Conservation (phyloP, 2,113 vertebrate genomes). For the Cynocephalus volans region DNA sequence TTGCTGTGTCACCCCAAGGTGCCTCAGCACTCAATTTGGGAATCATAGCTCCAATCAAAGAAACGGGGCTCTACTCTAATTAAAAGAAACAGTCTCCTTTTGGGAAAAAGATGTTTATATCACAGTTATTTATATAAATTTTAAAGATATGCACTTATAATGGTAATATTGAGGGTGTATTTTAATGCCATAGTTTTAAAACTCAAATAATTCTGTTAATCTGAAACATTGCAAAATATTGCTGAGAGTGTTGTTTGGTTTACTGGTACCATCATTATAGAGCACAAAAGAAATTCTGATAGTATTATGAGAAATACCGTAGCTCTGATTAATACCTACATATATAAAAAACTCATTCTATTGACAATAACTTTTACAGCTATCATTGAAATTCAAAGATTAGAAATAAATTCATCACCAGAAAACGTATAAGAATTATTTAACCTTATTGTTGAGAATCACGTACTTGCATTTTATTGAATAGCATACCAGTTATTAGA, state of each 20-base stretch:
- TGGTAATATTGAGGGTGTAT: neutral
- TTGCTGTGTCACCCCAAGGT: neutral
- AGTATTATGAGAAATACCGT: neutral
- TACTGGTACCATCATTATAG: neutral
- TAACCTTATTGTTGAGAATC: neutral
- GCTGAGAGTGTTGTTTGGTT: neutral
- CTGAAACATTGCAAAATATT: neutral
- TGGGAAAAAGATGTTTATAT: neutral
- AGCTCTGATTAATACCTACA: neutral
- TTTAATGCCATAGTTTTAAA: slow-evolving; percentile 1
- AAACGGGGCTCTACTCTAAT: neutral
- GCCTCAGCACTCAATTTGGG: neutral
- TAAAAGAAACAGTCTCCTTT: neutral
- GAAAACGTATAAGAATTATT: neutral
- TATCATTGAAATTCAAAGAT: neutral
- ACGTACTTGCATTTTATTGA: neutral
- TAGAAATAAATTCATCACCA: neutral
- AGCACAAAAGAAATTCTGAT: neutral
- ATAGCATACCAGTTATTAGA: neutral
- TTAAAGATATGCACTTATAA: neutral
- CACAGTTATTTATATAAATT: neutral
- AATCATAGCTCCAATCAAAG: neutral
- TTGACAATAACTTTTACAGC: neutral
- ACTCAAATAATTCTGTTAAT: neutral
- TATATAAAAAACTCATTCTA: neutral